A percentile compares a stretch with the other conserved stretches of the same genome.
Evolutionary conservation across 2,113 vertebrate genomes (phyloP).

Genomic region (Oreochromis niloticus): DNA sequence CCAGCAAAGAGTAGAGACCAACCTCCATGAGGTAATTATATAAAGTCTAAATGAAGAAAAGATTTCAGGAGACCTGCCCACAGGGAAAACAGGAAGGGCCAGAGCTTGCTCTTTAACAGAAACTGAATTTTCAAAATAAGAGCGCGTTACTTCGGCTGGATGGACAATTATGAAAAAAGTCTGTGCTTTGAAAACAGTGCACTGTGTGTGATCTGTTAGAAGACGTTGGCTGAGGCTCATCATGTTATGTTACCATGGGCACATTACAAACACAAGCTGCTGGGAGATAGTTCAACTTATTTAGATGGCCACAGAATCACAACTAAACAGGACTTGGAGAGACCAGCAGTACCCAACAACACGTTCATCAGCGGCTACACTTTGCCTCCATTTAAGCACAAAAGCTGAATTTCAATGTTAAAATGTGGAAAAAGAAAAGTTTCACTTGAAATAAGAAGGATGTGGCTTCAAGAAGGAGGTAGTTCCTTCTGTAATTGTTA

Average conservation of each 20-base stretch:
- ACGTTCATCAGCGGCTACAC: rapidly evolving
- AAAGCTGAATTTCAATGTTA: neutral
- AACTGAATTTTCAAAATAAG: neutral
- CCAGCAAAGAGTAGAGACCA: neutral
- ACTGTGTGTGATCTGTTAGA: neutral
- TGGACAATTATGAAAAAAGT: neutral
- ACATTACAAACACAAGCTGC: neutral
- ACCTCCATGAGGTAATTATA: neutral
- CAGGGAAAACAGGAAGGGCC: neutral
- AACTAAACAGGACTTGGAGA: neutral
- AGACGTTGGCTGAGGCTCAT: neutral
- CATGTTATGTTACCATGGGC: neutral
- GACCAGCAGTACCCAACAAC: neutral
- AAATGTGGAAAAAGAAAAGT: neutral
- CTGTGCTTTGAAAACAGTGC: neutral
- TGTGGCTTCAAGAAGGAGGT: too few species aligned
- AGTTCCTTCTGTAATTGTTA: neutral
- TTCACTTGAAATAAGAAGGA: neutral
- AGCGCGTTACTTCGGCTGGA: neutral
- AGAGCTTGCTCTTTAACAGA: rapidly evolving
- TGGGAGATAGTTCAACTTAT: neutral
- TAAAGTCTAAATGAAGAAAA: neutral
- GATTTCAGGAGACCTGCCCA: neutral
- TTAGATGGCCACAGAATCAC: neutral
- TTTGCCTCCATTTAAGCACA: neutral